These are phyloP conservation scores for Ephialtes manifestator DNA, from an alignment of 2,888 invertebrate genomes.

Conservation along the genomic window DNA sequence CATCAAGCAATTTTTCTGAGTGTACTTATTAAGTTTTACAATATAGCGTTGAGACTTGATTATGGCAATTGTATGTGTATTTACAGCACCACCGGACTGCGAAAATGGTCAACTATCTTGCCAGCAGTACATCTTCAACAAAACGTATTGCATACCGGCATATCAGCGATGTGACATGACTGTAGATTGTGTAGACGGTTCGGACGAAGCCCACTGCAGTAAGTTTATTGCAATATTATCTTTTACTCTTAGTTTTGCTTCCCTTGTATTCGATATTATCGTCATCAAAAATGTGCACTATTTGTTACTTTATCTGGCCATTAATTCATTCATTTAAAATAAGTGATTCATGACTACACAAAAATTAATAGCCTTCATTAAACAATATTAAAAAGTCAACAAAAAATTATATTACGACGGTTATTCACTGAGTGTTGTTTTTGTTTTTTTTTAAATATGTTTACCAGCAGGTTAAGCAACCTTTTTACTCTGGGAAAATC, in stretches of 20 bases:
- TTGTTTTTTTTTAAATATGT: no score
- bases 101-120: constrained; percentile 96
- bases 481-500: no score
- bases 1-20: neutral
- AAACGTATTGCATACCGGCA: constrained; percentile 97
- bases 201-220: constrained; percentile 98
- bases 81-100: constrained; percentile 96
- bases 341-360: neutral
- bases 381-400: neutral
- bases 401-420: neutral
- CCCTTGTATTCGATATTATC: neutral
- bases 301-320: neutral
- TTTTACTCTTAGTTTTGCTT: neutral
- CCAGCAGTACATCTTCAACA: constrained; percentile 97
- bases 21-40: neutral
- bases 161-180: constrained; percentile 98
- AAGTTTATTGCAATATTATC: constrained; percentile 87
- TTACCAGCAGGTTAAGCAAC: no score
- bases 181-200: constrained; percentile 97
- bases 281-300: no score
- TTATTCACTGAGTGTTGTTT: neutral
- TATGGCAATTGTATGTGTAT: constrained; percentile 35
- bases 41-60: constrained; percentile 8
- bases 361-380: neutral
- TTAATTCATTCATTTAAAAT: neutral